A percentile compares a stretch with the other conserved stretches of the same genome.
These are phyloP conservation scores for Sarotherodon lohbergeri DNA, from an alignment of 2,113 vertebrate species.

Conservation along the genomic window DNA sequence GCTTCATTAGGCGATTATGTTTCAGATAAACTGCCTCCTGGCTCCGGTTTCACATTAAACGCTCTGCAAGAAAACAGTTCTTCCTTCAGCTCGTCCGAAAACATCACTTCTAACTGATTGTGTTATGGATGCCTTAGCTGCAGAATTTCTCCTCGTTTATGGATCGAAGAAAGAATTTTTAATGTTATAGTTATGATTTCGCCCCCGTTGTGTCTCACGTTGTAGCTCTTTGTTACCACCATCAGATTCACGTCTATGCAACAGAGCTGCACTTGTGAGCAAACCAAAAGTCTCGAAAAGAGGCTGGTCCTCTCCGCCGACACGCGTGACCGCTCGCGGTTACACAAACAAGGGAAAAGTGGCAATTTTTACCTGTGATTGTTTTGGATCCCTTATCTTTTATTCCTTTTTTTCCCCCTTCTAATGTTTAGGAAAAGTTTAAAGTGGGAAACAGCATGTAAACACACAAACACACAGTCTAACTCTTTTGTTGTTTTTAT, in stretches of 20 bases:
- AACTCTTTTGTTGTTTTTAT: background rate
- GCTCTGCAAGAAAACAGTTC: background rate
- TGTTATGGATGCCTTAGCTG: background rate
- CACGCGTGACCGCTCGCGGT: background rate
- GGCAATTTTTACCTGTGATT: slow-evolving; percentile 48
- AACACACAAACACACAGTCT: background rate
- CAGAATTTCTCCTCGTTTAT: background rate
- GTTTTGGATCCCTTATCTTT: background rate
- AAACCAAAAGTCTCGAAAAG: slow-evolving; percentile 15
- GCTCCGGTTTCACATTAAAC: background rate
- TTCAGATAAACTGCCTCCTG: background rate
- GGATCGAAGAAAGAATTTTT: background rate
- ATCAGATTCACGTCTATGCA: slow-evolving; percentile 38
- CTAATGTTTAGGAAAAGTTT: background rate
- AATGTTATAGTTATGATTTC: background rate
- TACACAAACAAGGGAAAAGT: slow-evolving; percentile 58
- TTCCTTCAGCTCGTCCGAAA: background rate
- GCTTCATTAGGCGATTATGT: background rate
- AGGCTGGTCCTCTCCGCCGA: slow-evolving; percentile 59
- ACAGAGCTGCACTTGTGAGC: background rate
- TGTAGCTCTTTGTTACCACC: background rate
- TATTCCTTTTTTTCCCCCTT: background rate
- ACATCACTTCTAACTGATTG: background rate
- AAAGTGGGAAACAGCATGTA: background rate
- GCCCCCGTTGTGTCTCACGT: background rate